phyloP scores from a whole-genome alignment of 2,888 invertebrate species.

The Arrhopalites spinosus region DNA sequence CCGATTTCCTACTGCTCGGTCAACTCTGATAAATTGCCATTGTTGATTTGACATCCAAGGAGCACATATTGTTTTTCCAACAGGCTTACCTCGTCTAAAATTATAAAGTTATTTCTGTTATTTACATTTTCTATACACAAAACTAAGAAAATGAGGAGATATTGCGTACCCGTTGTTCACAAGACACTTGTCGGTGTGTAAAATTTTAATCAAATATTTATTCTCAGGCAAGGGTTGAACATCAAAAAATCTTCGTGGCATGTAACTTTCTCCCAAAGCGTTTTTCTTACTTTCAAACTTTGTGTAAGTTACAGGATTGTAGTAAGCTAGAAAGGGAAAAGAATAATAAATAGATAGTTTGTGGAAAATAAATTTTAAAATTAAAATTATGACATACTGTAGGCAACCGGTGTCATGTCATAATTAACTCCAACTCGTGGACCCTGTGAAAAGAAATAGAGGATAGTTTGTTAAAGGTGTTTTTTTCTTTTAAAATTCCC shows the following conservation, averaged over 20 bases:
- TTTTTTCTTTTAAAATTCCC: not conserved
- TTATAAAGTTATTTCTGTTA: no score
- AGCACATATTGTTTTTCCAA: constrained; percentile 39
- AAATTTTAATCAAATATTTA: constrained; percentile 34
- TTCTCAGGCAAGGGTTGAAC: constrained; percentile 35
- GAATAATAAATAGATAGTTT: no score
- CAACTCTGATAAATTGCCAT: constrained; percentile 38
- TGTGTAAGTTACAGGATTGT: constrained; percentile 39
- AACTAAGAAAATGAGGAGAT: no score
- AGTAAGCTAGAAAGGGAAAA: constrained; percentile 11
- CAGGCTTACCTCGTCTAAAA: constrained; percentile 32
- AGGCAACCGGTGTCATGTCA: constrained; percentile 30
- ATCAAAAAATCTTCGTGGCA: constrained; percentile 40
- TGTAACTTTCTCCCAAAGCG: constrained; percentile 33
- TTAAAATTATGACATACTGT: no score
- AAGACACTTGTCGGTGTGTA: constrained; percentile 40
- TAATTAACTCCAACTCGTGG: constrained; percentile 38
- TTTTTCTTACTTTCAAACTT: constrained; percentile 37
- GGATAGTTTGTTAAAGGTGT: not conserved
- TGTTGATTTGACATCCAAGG: constrained; percentile 38
- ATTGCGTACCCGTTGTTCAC: constrained; percentile 42
- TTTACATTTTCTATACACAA: no score
- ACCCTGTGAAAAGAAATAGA: constrained; percentile 23
- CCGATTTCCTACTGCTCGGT: constrained; percentile 5
- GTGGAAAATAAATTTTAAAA: no score